These are phyloP conservation scores for Ophioninae sp. DNA, from an alignment of 2,888 invertebrate genomes.

Conservation along the genomic window DNA sequence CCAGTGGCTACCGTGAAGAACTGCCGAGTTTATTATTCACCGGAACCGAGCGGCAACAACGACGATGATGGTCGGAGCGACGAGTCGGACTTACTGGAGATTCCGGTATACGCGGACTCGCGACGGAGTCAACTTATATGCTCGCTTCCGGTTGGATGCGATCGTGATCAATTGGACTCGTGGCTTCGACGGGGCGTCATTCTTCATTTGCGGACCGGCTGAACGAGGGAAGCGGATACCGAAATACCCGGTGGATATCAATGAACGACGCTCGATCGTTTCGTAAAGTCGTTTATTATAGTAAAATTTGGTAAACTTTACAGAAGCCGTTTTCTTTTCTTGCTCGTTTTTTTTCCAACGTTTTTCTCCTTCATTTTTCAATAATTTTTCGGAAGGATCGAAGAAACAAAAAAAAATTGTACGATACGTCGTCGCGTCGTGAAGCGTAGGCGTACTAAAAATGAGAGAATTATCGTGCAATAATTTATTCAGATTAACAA, in stretches of 20 bases:
- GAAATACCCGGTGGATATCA: slow-evolving; percentile 3
- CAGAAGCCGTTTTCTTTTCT: slow-evolving; percentile 60
- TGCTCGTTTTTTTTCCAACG: neutral
- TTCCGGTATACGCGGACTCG: slow-evolving; percentile 76
- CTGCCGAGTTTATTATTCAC: slow-evolving; percentile 73
- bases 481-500: neutral
- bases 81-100: slow-evolving; percentile 54
- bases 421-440: neutral
- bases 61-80: slow-evolving; percentile 51
- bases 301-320: slow-evolving; percentile 75
- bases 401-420: neutral
- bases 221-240: slow-evolving; percentile 23
- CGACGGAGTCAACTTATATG: slow-evolving; percentile 74
- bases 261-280: slow-evolving; percentile 60
- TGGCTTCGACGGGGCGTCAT: slow-evolving; percentile 77
- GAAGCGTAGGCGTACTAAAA: neutral
- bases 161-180: slow-evolving; percentile 69
- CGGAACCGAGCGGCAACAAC: slow-evolving; percentile 55
- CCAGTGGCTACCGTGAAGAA: slow-evolving; percentile 73
- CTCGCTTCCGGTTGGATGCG: slow-evolving; percentile 74
- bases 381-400: neutral
- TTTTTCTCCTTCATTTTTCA: slow-evolving; percentile 43
- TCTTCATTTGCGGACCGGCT: slow-evolving; percentile 71
- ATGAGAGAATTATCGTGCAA: neutral
- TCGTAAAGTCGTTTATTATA: slow-evolving; percentile 76